These are phyloP conservation scores for Chloroclystis v-ata DNA, from an alignment of 2,888 invertebrate genomes.

Conservation along the genomic window DNA sequence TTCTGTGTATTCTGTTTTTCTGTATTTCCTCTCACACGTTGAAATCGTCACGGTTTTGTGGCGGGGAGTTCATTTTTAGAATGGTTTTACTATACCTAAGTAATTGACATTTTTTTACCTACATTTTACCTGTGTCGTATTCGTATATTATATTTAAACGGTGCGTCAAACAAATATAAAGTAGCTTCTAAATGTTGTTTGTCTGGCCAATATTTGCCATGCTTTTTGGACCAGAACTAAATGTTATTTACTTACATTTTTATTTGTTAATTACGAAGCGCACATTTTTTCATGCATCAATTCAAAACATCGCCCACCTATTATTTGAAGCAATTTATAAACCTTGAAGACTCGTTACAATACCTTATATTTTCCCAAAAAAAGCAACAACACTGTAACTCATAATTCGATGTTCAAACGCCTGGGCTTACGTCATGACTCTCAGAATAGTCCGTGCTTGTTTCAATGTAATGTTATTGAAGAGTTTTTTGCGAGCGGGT, in stretches of 20 bases:
- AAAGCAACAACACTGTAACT: conserved; percentile 39
- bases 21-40: too few species aligned
- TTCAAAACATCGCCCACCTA: conserved; percentile 13
- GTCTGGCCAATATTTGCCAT: conserved; percentile 23
- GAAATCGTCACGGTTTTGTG: too few species aligned
- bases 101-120: too few species aligned
- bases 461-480: conserved; percentile 67
- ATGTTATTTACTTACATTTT: conserved; percentile 17
- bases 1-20: too few species aligned
- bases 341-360: conserved; percentile 35
- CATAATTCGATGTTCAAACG: conserved; percentile 41
- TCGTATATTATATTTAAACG: background rate
- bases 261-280: background rate
- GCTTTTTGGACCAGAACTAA: conserved; percentile 17
- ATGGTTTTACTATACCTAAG: too few species aligned
- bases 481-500: conserved; percentile 65
- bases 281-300: conserved; percentile 3
- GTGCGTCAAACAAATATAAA: conserved; percentile 15
- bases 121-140: too few species aligned
- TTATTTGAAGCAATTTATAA: conserved; percentile 25
- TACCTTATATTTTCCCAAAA: conserved; percentile 29
- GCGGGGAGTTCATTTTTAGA: too few species aligned
- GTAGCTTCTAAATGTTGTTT: conserved; percentile 20
- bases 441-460: conserved; percentile 58
- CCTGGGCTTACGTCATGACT: conserved; percentile 62